Conservation (phyloP, 2,113 vertebrate species). For the Thalassarche chlororhynchos region DNA sequence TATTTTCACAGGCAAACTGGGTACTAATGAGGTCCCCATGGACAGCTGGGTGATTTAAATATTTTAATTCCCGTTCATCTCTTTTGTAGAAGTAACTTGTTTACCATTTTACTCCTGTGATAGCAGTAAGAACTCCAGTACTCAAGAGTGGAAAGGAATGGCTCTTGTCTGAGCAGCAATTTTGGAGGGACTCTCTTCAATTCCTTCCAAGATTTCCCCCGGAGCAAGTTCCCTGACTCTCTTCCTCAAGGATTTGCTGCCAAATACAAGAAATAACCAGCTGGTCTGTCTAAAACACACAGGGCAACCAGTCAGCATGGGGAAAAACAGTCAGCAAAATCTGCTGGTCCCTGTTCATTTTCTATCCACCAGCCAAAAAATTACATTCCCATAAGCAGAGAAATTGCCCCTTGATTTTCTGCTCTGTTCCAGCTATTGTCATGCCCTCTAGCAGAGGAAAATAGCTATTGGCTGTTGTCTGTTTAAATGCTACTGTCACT, state of each 20-base stretch:
- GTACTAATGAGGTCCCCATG: constrained; percentile 35
- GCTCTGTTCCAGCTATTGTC: neutral
- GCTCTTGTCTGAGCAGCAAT: neutral
- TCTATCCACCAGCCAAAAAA: neutral
- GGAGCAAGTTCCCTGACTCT: neutral
- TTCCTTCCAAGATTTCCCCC: neutral
- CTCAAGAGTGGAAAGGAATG: neutral
- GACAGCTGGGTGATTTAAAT: constrained; percentile 40
- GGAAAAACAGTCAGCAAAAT: neutral
- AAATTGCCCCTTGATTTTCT: neutral
- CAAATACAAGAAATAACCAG: neutral
- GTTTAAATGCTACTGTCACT: neutral
- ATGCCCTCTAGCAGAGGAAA: neutral
- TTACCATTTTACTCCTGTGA: neutral
- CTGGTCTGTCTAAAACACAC: neutral
- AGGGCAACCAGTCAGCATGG: neutral
- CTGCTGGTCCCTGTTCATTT: neutral
- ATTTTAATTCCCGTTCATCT: constrained; percentile 33
- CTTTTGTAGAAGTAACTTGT: neutral
- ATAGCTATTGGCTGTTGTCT: neutral
- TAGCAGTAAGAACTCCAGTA: neutral
- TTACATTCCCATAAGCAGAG: neutral
- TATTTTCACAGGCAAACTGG: constrained; percentile 32
- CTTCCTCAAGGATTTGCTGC: neutral
- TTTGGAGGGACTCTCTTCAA: neutral